Conservation (phyloP, 2,797 vertebrate species). For the Neosilurus mollespiculum region DNA sequence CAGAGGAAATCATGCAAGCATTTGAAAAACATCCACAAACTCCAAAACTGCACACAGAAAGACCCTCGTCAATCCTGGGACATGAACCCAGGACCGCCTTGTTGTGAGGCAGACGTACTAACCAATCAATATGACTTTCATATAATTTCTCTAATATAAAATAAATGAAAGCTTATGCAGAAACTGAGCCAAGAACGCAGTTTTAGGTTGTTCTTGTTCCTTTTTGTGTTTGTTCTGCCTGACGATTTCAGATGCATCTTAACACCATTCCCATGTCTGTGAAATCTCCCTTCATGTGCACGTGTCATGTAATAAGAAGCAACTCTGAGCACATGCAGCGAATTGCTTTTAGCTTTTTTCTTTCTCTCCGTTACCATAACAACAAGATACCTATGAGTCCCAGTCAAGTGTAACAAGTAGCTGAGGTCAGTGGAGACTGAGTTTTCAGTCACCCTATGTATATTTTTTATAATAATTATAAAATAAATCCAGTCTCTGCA, state of each 20-base stretch:
- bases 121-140: no score
- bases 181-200: no score
- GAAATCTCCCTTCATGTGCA: neutral
- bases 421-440: neutral
- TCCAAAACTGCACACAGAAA: no score
- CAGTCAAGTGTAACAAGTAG: neutral
- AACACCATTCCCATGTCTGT: neutral
- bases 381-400: neutral
- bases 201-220: neutral
- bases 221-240: neutral
- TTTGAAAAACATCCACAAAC: no score
- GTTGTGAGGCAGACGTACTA: no score
- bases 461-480: neutral
- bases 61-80: no score
- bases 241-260: neutral
- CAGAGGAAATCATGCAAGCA: no score
- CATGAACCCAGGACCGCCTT: no score
- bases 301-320: neutral
- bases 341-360: neutral
- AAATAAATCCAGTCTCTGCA: neutral
- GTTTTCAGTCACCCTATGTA: neutral
- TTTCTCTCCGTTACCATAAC: neutral
- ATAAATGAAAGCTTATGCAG: no score
- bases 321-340: neutral
- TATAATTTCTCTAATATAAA: no score